A percentile compares a stretch with the other conserved stretches of the same genome.
These are phyloP conservation scores for Liodrosophila aerea DNA, from an alignment of 2,888 invertebrate genomes.

Conservation along the genomic window DNA sequence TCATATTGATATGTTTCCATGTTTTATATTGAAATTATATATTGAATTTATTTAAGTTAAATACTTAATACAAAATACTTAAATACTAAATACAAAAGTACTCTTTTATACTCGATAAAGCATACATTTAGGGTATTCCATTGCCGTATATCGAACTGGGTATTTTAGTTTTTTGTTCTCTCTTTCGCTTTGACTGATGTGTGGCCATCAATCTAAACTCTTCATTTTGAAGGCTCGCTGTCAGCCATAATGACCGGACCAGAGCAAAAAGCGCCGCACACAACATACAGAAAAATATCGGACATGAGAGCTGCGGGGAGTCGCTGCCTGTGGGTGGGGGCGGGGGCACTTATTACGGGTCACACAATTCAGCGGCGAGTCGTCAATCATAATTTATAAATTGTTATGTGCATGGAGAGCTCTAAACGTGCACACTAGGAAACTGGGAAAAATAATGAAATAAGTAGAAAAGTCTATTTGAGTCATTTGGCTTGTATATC, in stretches of 20 bases:
- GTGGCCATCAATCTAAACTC: conserved; percentile 76
- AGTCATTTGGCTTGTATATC: conserved; percentile 55
- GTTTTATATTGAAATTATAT: no score
- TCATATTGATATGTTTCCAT: no score
- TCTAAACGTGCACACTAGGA: conserved; percentile 2
- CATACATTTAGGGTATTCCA: conserved; percentile 27
- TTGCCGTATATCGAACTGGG: conserved; percentile 2
- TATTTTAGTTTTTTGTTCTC: conserved; percentile 16
- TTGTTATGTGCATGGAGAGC: conserved; percentile 37
- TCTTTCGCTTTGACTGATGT: conserved; percentile 65
- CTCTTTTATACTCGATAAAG: no score
- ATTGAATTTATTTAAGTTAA: no score
- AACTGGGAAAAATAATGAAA: no score
- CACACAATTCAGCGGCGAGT: conserved; percentile 66
- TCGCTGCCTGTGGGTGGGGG: not conserved
- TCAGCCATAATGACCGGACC: conserved; percentile 72
- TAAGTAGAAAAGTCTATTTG: conserved; percentile 19
- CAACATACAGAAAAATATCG: conserved; percentile 46
- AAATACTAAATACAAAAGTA: no score
- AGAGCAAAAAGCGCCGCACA: conserved; percentile 57
- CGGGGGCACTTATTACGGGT: conserved; percentile 55
- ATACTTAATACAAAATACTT: no score
- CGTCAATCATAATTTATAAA: conserved; percentile 76
- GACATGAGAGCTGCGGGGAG: conserved; percentile 28
- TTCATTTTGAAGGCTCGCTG: conserved; percentile 77